Evolutionary conservation across 2,113 vertebrate genomes (phyloP), one percentile per base, ranked within the genome.

Genomic region (Eonycteris spelaea): DNA sequence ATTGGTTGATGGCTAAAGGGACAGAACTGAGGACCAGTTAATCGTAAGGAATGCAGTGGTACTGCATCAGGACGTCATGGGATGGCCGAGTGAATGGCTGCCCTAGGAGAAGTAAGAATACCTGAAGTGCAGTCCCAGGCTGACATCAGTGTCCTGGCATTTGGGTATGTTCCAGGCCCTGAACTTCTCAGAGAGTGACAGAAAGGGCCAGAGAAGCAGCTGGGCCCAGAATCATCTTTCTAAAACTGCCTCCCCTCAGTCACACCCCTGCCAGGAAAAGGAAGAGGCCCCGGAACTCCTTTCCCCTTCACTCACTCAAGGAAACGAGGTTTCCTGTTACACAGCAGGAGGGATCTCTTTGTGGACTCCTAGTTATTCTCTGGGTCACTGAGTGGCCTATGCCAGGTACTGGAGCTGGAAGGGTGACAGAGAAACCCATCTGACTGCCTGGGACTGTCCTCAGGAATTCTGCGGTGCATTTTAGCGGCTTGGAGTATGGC

Each of bases 401-500:
- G 57, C 59, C 71, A 35, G 51, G 38, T 35, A 26, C 24, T 24
- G 22, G 35, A 40, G n/a, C 90, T 63, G 91, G 80, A 77, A 86
- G 40, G 33, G 33, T 53, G 16, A 18, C 33, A 45, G 35, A 48
- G 61, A 91, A 86, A 55, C 33, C 22, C 35, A 7, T 38, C 40
- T 21, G 5, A 40, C 67, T 75, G 73, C 88, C 77, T 24, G 53
- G 48, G n/a, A 74, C 83, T 63, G 21, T 80, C 51, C 65, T 92
- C 43, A 8, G 57, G 90, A 86, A 96, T 87, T 75, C 53, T 14
- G 85, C 96, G 90, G 86, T 26, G 24, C 2, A 0, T 87, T 35
- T 85, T 30, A 94, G 96, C 95, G 26, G n/a, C 67, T 91, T 92
- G 61, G 95, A 73, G 38, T 6, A 11, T 38, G 57, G 35, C 19